These are phyloP conservation scores for Dromococcyx pavoninus DNA, from an alignment of 2,797 vertebrate species.

Conservation along the genomic window DNA sequence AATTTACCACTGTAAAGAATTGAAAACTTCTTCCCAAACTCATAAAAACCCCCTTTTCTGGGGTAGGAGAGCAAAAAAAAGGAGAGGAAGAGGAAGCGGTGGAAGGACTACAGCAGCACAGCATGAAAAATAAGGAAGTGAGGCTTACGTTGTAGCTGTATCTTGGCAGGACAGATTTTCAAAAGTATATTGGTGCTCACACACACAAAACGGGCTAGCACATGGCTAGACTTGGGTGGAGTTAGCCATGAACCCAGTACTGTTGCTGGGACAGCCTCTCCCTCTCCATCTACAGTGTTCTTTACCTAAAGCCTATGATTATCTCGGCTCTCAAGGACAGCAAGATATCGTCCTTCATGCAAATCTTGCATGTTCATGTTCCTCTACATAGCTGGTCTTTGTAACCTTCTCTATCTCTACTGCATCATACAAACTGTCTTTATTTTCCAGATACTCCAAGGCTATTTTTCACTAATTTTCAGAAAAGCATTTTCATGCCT, in stretches of 20 bases:
- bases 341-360: not conserved
- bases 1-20: not conserved
- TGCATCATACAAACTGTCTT: not conserved
- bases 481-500: not conserved
- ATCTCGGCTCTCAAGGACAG: not conserved
- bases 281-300: not conserved
- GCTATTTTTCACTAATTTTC: not conserved
- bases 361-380: not conserved
- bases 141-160: not conserved
- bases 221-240: not conserved
- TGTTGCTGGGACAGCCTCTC: not conserved
- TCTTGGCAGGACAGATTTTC: not conserved
- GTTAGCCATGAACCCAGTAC: not conserved
- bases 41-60: not conserved
- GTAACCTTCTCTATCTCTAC: not conserved
- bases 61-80: fast-evolving
- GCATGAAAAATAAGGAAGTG: not conserved
- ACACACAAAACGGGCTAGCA: not conserved
- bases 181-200: not conserved
- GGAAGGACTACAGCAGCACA: not conserved
- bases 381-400: not conserved
- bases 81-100: not conserved
- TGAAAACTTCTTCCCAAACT: not conserved
- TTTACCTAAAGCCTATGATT: not conserved
- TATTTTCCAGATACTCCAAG: not conserved